Base-by-base conservation (phyloP, 2,797 vertebrate genomes). In the Microcaecilia unicolor region DNA sequence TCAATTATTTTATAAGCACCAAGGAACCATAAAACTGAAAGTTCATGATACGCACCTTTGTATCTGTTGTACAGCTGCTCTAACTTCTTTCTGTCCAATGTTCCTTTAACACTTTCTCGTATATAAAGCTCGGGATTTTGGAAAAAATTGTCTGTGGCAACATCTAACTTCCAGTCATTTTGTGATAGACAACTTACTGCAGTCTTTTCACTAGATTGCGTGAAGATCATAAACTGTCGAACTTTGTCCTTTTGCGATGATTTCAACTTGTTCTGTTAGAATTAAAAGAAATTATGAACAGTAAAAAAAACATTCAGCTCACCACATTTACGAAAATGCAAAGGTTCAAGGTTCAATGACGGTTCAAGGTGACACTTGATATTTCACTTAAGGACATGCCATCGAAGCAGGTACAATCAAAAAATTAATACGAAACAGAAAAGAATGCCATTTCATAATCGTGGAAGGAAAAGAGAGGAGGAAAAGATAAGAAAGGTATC, bases 221-320 rank as follows among this genome's bases (percentile, higher is more conserved):
- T 98, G 83, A 99, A 99, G 80, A 97, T 91, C 88, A 99, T 95
- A 70, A 99, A 99, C 86, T 99, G 94, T 61, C 93, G 92, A 87
- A 99, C 91, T 91, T 98, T 98, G 89, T 99, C 95, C 88, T 98
- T 98, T 85, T 99, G 94, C 57, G 91, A 97, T 71, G 94, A 97
- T 88, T 97, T 98, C 93, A 99, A 86, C 90, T 99, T 99, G 93
- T 97, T 98, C 95, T 99, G 70, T 38, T 34, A 34, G 66, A 59
- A 63, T 25, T 46, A 70, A 13, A 46, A 56, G n/a, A n/a, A n/a
- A n/a, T n/a, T n/a, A n/a, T n/a, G n/a, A n/a, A n/a, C n/a, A n/a
- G n/a, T n/a, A n/a, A n/a, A n/a, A n/a, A n/a, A n/a, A n/a, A n/a
- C n/a, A n/a, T n/a, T n/a, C n/a, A n/a, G n/a, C n/a, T n/a, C n/a